Evolutionary conservation across 2,113 vertebrate species (phyloP).

Genomic region (Dinomys branickii): DNA sequence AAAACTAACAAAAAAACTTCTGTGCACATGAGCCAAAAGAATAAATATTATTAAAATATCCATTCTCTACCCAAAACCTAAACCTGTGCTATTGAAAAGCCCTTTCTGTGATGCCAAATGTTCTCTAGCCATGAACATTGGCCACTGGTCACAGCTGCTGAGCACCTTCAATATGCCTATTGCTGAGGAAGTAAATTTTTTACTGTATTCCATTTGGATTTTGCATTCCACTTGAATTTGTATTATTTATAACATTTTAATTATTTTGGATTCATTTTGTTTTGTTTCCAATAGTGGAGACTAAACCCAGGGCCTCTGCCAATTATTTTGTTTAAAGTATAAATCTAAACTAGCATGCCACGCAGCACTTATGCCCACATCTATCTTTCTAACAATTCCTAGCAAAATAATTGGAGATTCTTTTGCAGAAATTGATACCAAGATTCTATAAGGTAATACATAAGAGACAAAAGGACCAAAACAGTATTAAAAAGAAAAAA

Average conservation of each 20-base stretch:
- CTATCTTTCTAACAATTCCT: constrained; percentile 3
- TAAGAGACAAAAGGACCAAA: not conserved
- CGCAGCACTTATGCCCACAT: not conserved
- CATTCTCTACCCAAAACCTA: not conserved
- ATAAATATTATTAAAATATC: not conserved
- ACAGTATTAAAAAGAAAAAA: not conserved
- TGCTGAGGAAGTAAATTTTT: not conserved
- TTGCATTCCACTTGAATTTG: not conserved
- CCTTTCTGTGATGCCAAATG: not conserved
- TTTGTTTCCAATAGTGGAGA: not conserved
- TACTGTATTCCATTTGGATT: not conserved
- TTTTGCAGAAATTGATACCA: not conserved
- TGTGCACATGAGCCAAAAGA: not conserved
- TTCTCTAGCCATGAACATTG: not conserved
- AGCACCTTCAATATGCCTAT: not conserved
- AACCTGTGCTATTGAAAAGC: not conserved
- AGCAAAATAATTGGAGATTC: not conserved
- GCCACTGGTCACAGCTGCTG: not conserved
- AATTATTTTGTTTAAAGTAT: constrained; percentile 6
- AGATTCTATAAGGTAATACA: not conserved
- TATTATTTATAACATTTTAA: constrained; percentile 9
- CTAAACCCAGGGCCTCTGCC: not conserved
- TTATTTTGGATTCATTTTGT: not conserved
- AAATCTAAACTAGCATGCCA: not conserved
- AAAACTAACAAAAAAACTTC: not conserved